phyloP scores from a whole-genome alignment of 2,888 invertebrate species.

The Hydrotaea cyrtoneurina region DNA sequence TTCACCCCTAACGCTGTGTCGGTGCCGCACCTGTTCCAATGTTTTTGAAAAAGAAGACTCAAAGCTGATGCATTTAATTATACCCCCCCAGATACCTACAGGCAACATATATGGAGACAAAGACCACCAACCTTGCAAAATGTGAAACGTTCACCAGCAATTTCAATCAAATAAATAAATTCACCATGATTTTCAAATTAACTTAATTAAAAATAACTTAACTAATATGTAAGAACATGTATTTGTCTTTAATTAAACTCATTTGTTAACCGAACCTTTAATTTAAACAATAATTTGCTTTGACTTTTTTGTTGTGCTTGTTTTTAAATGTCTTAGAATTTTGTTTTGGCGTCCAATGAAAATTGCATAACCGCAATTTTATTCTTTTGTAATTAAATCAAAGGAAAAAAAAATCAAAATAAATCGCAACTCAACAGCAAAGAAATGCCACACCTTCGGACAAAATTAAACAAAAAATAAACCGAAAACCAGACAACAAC shows the following conservation, averaged over 20 bases:
- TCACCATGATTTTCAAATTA: constrained; percentile 34
- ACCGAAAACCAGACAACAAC: no score
- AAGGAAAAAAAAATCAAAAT: not conserved
- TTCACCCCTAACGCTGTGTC: no score
- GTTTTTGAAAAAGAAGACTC: no score
- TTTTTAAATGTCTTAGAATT: not conserved
- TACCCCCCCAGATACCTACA: not conserved
- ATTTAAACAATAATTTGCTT: constrained; percentile 48
- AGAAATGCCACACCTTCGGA: constrained; percentile 60
- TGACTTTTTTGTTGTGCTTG: not conserved
- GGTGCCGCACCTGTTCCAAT: no score
- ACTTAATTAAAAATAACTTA: constrained; percentile 29
- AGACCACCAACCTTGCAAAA: not conserved
- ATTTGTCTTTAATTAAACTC: constrained; percentile 46
- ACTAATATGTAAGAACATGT: not conserved
- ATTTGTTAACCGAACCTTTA: constrained; percentile 58
- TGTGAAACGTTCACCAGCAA: not conserved
- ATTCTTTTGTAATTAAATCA: constrained; percentile 51
- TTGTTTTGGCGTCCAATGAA: constrained; percentile 12
- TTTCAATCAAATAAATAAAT: not conserved
- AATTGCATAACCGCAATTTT: constrained; percentile 49
- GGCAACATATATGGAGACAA: not conserved
- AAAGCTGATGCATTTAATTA: not conserved
- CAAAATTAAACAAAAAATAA: no score
- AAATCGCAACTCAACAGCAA: constrained; percentile 10